Base-by-base conservation (phyloP, 2,797 vertebrate species). In the Sphenodon punctatus region DNA sequence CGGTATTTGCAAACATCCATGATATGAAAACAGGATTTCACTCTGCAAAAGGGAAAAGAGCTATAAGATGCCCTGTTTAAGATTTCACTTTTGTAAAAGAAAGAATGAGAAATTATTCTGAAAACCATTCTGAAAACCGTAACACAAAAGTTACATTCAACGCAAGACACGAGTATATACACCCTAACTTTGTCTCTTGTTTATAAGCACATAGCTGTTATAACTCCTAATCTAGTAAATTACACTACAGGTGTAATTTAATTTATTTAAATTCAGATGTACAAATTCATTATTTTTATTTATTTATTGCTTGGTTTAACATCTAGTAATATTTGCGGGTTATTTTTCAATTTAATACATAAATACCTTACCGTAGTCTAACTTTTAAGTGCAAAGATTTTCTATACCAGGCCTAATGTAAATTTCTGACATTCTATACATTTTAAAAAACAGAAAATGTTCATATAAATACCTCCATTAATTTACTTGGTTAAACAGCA, bases 21-120 rank as follows among this genome's bases (percentile, higher is more conserved):
- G 91, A 99, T 97, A 95, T 99, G 98, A 96, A 99, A 99, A 97
- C 97, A 99, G 61, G 98, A 98, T 95, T 99, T 99, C 63, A 99
- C 98, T 91, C 99, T 99, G 61, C 19, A 74, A 84, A 78, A 89
- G 65, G 14, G 65, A 91, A 72, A 85, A 87, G 56, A 80, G 36
- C 25, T 10, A 7, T 45, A 72, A 67, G 19, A 25, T n/a, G 53
- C 13, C 83, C 79, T 67, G 36, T 79, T 82, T 36, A 79, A 17
- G 51, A 51, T n/a, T 69, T 67, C 22, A 25, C n/a, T n/a, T 17
- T 4, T 5, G 17, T 67, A 53, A 77, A 83, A 1, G 25, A 80
- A 3, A 2, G 19, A 38, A 16, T 10, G 63, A 45, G 34, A 23
- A 22, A 10, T 1, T 71, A 3, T 46, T 78, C 39, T 49, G 19